Evolutionary conservation across 2,113 vertebrate genomes (phyloP).

Genomic region (Burhinus oedicnemus): DNA sequence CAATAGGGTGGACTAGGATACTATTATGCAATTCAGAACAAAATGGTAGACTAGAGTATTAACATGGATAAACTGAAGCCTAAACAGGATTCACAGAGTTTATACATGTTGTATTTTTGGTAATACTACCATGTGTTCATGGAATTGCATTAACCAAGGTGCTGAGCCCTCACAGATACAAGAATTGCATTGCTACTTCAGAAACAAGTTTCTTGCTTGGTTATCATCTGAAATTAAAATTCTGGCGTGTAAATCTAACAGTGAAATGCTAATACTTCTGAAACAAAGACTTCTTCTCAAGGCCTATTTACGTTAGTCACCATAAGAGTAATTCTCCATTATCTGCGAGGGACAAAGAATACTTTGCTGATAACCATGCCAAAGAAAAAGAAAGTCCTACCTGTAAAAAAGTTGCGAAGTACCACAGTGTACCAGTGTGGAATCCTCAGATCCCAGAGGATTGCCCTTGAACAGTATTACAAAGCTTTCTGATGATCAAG

Average conservation of each 20-base stretch:
- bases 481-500: not conserved
- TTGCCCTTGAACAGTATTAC: not conserved
- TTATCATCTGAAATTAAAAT: not conserved
- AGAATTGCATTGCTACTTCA: not conserved
- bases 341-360: not conserved
- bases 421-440: rapidly evolving
- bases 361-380: not conserved
- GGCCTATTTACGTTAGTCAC: not conserved
- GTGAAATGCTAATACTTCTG: not conserved
- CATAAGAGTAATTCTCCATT: not conserved
- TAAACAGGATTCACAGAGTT: not conserved
- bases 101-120: not conserved
- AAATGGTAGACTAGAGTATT: not conserved
- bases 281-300: not conserved
- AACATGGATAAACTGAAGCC: not conserved
- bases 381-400: not conserved
- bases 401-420: not conserved
- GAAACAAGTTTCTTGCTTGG: not conserved
- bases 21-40: not conserved
- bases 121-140: not conserved
- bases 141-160: not conserved
- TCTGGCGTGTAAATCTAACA: not conserved
- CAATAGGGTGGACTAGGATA: not conserved
- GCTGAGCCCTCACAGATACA: not conserved
- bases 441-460: not conserved